Evolutionary conservation across 1,140 invertebrate genomes (phyloP).

Genomic region (Pseudomyrmex concolor): DNA sequence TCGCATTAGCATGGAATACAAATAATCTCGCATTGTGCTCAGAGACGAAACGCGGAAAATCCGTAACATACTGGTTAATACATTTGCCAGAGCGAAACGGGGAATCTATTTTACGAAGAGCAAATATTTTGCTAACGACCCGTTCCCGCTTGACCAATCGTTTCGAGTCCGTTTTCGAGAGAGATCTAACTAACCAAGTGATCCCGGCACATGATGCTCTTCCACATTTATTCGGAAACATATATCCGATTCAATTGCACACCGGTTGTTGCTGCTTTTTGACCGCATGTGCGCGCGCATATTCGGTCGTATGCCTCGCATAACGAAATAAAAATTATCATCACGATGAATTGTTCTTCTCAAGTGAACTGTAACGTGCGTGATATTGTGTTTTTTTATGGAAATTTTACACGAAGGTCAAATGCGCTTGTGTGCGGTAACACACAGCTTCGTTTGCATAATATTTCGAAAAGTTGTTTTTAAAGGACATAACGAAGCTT

Average conservation of each 20-base stretch:
- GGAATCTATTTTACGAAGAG: constrained; percentile 18
- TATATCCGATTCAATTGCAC: constrained; percentile 5
- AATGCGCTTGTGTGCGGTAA: not conserved
- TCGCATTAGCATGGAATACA: constrained; percentile 15
- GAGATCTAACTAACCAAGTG: constrained; percentile 26
- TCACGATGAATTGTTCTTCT: not conserved
- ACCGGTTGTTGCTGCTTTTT: constrained; percentile 6
- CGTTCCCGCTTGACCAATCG: not conserved
- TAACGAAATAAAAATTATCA: not conserved
- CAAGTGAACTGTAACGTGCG: not conserved
- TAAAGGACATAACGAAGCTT: not conserved
- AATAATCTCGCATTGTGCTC: constrained; percentile 19
- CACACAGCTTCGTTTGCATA: not conserved
- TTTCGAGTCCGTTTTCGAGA: constrained; percentile 23
- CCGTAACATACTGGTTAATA: constrained; percentile 18
- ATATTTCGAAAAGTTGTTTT: not conserved
- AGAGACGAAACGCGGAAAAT: constrained; percentile 2
- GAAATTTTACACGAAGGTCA: constrained; percentile 29
- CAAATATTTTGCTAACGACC: constrained; percentile 44
- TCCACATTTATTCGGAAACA: constrained; percentile 1
- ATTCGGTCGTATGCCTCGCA: not conserved
- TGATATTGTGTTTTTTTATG: constrained; percentile 3
- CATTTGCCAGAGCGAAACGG: constrained; percentile 2
- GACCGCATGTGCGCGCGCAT: not conserved
- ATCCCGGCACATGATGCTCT: not conserved